phyloP scores from a whole-genome alignment of 1,140 invertebrate species.

The Forficula auricularia region DNA sequence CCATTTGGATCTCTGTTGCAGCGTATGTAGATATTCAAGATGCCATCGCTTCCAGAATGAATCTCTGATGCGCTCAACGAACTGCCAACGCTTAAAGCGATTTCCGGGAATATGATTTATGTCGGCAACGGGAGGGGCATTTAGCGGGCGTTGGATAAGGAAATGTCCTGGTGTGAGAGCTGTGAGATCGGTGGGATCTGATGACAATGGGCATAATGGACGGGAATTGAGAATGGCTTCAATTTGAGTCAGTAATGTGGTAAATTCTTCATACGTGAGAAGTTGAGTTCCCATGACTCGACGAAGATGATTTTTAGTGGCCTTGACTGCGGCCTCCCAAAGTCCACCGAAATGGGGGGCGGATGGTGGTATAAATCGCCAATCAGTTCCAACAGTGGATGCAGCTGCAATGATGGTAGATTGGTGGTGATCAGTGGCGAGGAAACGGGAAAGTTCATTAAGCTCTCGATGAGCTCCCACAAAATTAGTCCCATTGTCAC shows the following conservation, averaged over 20 bases:
- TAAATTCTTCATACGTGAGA: slow-evolving; percentile 19
- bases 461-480: not conserved
- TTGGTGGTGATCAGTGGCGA: too few relatives aligned
- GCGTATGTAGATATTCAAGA: too few relatives aligned
- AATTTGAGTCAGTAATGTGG: slow-evolving; percentile 12
- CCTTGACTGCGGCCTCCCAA: slow-evolving; percentile 23
- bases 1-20: too few relatives aligned
- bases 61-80: not conserved
- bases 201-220: slow-evolving; percentile 13
- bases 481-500: slow-evolving; percentile 17
- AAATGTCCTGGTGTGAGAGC: slow-evolving; percentile 17
- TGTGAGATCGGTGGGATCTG: slow-evolving; percentile 9
- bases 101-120: too few relatives aligned
- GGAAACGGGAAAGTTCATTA: too few relatives aligned
- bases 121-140: too few relatives aligned
- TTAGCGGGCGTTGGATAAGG: slow-evolving; percentile 10
- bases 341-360: slow-evolving; percentile 22
- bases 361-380: slow-evolving; percentile 14
- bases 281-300: slow-evolving; percentile 13
- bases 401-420: too few relatives aligned
- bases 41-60: not conserved
- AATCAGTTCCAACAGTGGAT: slow-evolving; percentile 10
- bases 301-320: slow-evolving; percentile 19
- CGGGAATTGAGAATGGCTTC: slow-evolving; percentile 17
- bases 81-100: too few relatives aligned